These are phyloP conservation scores for Exaiptasia diaphana DNA, from an alignment of 64 coral and sea anemone genomes.

Conservation along the genomic window DNA sequence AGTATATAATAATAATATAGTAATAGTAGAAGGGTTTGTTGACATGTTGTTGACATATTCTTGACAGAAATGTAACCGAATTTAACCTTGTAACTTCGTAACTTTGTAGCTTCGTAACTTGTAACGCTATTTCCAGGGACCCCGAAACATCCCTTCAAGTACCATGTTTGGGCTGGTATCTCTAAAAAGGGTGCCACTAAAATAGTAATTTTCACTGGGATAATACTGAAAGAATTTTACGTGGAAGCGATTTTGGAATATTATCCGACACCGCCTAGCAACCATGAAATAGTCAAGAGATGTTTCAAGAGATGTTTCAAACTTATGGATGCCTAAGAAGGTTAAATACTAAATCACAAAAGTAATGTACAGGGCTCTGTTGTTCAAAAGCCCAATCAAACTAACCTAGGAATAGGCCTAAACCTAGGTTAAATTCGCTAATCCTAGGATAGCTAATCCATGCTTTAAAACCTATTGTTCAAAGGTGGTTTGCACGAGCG, in stretches of 20 bases:
- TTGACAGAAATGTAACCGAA: no score
- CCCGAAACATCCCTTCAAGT: conserved; percentile 39
- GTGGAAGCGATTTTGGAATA: conserved; percentile 7
- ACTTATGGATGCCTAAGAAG: no score
- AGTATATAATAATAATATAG: no score
- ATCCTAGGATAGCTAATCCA: conserved; percentile 12
- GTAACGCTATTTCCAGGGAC: no score
- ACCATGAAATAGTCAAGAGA: no score
- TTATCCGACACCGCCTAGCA: no score
- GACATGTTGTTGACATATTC: no score
- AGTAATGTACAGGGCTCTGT: background rate
- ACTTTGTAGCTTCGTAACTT: no score
- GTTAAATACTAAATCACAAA: no score
- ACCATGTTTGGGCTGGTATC: conserved; percentile 22
- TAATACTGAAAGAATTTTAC: conserved; percentile 43
- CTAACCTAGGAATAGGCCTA: conserved; percentile 26
- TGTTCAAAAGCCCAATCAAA: conserved; percentile 32
- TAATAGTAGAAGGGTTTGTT: no score
- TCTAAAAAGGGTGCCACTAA: conserved; percentile 1
- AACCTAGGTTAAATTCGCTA: conserved; percentile 17
- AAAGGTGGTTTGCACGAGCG: background rate
- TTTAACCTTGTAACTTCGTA: no score
- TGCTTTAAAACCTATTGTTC: conserved; percentile 32
- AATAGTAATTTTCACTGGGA: conserved; percentile 6
- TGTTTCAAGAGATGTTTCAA: no score